Percentiles rank a stretch among this genome's conserved stretches.
Conservation (phyloP, 2,888 invertebrate species). For the Erebia palarica region DNA sequence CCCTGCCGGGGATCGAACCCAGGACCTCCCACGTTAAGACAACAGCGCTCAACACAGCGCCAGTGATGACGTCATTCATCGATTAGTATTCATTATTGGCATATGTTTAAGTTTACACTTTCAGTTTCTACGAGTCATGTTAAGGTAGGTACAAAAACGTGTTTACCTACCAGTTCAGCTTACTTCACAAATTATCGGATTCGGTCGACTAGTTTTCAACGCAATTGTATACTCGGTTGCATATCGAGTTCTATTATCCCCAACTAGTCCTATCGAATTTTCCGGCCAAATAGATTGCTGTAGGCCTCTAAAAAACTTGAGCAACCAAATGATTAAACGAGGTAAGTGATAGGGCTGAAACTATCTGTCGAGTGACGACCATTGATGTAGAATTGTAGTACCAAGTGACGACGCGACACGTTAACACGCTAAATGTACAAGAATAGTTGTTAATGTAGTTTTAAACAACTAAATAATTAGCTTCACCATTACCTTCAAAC, state of each 20-base stretch:
- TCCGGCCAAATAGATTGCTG: not conserved
- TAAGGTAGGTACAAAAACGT: not conserved
- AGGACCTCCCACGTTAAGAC: too few relatives aligned
- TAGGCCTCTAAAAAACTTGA: not conserved
- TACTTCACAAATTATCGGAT: not conserved
- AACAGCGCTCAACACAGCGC: too few relatives aligned
- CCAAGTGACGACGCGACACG: too few relatives aligned
- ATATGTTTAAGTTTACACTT: not conserved
- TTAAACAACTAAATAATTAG: too few relatives aligned
- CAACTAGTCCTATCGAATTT: not conserved
- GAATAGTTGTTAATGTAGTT: too few relatives aligned
- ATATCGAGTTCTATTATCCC: not conserved
- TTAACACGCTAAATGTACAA: too few relatives aligned
- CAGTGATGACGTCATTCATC: not conserved
- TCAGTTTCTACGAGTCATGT: not conserved
- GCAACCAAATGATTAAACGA: not conserved
- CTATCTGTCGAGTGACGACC: too few relatives aligned
- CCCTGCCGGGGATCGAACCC: too few relatives aligned
- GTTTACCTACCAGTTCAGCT: not conserved
- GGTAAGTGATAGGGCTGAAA: too few relatives aligned
- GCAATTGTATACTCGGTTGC: constrained; percentile 5
- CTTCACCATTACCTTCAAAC: too few relatives aligned
- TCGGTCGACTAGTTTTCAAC: constrained; percentile 4
- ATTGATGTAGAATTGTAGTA: too few relatives aligned
- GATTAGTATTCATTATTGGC: not conserved